Conservation (phyloP, 2,888 invertebrate genomes). For the Trichopria drosophilae region DNA sequence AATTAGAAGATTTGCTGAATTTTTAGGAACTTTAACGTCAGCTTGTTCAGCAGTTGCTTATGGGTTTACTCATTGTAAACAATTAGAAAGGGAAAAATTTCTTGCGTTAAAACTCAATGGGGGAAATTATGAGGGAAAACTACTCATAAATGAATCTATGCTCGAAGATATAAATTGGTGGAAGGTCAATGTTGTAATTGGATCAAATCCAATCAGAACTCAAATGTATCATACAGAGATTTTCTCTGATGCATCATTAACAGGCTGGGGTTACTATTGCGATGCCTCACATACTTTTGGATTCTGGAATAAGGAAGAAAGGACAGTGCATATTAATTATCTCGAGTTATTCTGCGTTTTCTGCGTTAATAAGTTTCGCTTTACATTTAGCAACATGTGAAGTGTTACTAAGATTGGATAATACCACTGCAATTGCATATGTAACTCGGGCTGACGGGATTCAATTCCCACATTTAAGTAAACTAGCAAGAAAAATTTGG, state of each 20-base stretch:
- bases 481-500: too few species aligned
- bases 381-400: neutral
- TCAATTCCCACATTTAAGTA: conserved; percentile 9
- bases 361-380: conserved; percentile 7
- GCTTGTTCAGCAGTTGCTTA: conserved; percentile 30
- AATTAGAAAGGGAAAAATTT: conserved; percentile 21
- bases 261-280: conserved; percentile 19
- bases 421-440: conserved; percentile 21
- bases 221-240: conserved; percentile 12
- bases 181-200: conserved; percentile 3
- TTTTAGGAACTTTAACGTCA: conserved; percentile 17
- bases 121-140: conserved; percentile 12
- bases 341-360: conserved; percentile 14
- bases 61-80: conserved; percentile 13
- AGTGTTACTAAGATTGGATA: conserved; percentile 16
- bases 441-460: conserved; percentile 22
- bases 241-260: conserved; percentile 19
- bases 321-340: conserved; percentile 10
- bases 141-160: conserved; percentile 5
- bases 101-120: too few species aligned
- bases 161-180: conserved; percentile 19
- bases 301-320: conserved; percentile 6
- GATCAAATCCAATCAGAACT: conserved; percentile 6
- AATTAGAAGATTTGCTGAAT: conserved; percentile 26
- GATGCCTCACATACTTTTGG: conserved; percentile 3